Base-by-base conservation (phyloP, 1,140 invertebrate genomes). In the Halesus radiatus region DNA sequence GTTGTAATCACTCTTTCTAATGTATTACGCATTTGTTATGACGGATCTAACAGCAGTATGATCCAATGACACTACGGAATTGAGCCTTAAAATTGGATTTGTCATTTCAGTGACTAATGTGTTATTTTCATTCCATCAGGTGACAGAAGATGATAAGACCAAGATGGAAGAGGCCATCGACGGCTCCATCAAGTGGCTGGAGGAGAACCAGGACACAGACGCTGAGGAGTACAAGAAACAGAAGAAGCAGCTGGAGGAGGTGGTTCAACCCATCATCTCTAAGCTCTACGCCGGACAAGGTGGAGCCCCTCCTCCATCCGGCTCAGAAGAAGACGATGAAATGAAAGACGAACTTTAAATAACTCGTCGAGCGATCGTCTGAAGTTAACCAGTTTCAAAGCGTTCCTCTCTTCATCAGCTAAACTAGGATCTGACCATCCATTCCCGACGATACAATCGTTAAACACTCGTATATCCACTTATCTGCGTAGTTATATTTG, bases 111-210 rank as follows among this genome's bases (percentile, higher is more conserved):
- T 45, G 10, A 45, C 7, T 45, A 45, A 45, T 45, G 37, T 45
- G 37, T 45, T 45, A 5, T 45, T 13, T 45, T 13, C 37, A 45
- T 13, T 45, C 1, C 8, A 13, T 0, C 84, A 90, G 89, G 85
- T 97, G 45, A 92, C 92, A 84, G 96, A 96, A 75, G 94, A 96
- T 5, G 98, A 99, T 73, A 99, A 99, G 88, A 90, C 95, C 5
- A 99, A 98, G 85, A 97, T 99, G 91, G 98, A 99, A 87, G 94
- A 95, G 84, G 97, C 96, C 22, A 96, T 99, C 84, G 98, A 99
- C 81, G 97, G 98, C 84, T 96, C 97, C 78, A 99, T 99, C 85
- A 98, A 99, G 86, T 99, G 98, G 98, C 90, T 99, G 53, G 98
- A 99, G 89, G 94, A 96, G 81, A 98, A 99, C 88, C 94, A 95